These are phyloP conservation scores for Scaptomyza hsui DNA, from an alignment of 1,140 invertebrate genomes.

Conservation along the genomic window DNA sequence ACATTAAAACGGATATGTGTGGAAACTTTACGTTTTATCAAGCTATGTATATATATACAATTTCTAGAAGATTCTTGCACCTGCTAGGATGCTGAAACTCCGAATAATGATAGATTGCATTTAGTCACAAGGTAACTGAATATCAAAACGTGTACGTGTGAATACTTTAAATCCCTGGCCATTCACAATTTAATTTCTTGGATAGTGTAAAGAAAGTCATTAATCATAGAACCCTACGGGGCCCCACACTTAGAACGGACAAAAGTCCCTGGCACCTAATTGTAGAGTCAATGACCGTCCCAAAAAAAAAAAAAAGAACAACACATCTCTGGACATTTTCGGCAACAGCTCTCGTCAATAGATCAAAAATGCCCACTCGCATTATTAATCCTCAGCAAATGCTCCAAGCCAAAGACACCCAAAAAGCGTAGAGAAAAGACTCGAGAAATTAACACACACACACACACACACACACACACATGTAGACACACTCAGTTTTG, in stretches of 20 bases:
- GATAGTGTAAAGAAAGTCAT: conserved; percentile 45
- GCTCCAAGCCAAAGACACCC: conserved; percentile 9
- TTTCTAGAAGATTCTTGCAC: not conserved
- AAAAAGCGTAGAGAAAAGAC: conserved; percentile 8
- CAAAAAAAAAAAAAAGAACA: conserved; percentile 17
- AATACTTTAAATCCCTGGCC: conserved; percentile 14
- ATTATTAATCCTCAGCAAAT: conserved; percentile 74
- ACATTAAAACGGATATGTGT: too few species aligned
- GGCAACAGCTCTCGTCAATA: conserved; percentile 67
- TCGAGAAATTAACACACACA: conserved; percentile 35
- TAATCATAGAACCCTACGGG: conserved; percentile 65
- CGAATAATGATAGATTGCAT: conserved; percentile 25
- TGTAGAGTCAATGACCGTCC: conserved; percentile 69
- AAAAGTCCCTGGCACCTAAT: conserved; percentile 30
- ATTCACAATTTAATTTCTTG: conserved; percentile 34
- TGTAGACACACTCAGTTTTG: conserved; percentile 27
- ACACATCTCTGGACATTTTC: conserved; percentile 75
- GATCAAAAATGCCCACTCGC: conserved; percentile 53
- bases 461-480: conserved; percentile 16
- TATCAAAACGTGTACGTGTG: not conserved
- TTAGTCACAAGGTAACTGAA: conserved; percentile 2
- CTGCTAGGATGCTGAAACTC: not conserved
- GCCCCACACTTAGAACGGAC: conserved; percentile 19
- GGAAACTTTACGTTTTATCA: too few species aligned
- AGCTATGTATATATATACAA: too few species aligned